A percentile compares a stretch with the other conserved stretches of the same genome.
Conservation (phyloP, 2,797 vertebrate species). For the Falco columbarius region DNA sequence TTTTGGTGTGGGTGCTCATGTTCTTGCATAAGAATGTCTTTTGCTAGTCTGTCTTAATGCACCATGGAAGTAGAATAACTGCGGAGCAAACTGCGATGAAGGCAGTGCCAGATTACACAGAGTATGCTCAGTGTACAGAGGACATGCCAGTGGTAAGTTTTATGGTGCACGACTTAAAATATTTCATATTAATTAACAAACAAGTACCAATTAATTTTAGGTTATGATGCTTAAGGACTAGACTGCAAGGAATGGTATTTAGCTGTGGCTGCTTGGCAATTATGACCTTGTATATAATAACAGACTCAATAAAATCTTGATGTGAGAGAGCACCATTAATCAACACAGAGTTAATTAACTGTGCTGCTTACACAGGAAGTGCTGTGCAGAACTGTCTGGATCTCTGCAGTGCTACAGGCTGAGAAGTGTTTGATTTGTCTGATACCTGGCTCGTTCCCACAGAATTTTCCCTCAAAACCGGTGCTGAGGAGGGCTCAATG, state of each 20-base stretch:
- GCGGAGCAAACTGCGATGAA: not conserved
- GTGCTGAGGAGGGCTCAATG: not conserved
- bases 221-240: conserved; percentile 16
- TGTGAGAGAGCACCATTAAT: conserved; percentile 49
- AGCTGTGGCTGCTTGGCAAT: conserved; percentile 54
- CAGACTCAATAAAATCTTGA: conserved; percentile 57
- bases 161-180: conserved; percentile 33
- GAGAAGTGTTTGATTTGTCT: not conserved
- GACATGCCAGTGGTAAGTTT: conserved; percentile 19
- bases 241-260: conserved; percentile 49
- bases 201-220: conserved; percentile 48
- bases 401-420: not conserved
- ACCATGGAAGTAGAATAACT: not conserved
- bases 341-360: conserved; percentile 55
- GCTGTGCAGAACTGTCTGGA: not conserved
- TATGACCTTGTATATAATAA: conserved; percentile 52
- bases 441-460: not conserved
- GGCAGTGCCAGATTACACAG: too few relatives aligned
- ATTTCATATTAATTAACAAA: conserved; percentile 50
- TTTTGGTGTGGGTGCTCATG: not conserved
- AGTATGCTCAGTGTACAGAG: too few relatives aligned
- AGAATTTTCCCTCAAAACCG: not conserved
- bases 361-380: not conserved
- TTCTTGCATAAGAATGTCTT: not conserved
- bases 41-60: not conserved